Base-by-base conservation (phyloP, 2,113 vertebrate genomes). In the Phalacrocorax pelagicus region DNA sequence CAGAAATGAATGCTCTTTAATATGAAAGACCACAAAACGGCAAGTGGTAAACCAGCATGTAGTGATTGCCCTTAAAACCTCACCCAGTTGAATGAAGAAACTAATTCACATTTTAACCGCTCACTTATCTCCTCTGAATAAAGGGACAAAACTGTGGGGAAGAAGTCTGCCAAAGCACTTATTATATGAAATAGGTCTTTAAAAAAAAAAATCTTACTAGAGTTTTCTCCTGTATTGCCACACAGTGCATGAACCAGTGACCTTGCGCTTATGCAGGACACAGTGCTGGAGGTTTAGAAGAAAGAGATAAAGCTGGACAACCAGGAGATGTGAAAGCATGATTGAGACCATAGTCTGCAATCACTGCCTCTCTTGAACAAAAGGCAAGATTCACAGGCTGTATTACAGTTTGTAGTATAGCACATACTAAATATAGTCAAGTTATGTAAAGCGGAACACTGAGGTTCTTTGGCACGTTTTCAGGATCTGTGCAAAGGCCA, bases 371-470 rank as follows among this genome's bases (percentile, higher is more conserved):
- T 62, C 32, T 73, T 57, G 47, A 78, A 57, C 10, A 66, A 87
- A 81, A 67, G n/a, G 15, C 61, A 91, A 63, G 40, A 73, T 82
- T 86, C 36, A 42, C 24, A 59, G 40, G 29, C 47, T 27, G 18
- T 70, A 42, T 54, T 66, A 49, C 61, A 73, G 34, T 52, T 92
- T 52, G 52, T 87, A 62, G 30, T 87, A 91, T 57, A 89, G 65
- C 30, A 65, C 27, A 72, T 75, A 74, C 84, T 97, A 97, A 95
- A 96, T 94, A 95, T 97, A 97, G 79, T 86, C 86, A 94, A 96
- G 44, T 49, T 96, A 95, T 93, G 73, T 81, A 83, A 95, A 89
- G 75, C 22, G 5, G 42, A 83, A 29, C 73, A 85, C 12, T 32
- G 52, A 92, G 12, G 61, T 52, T 78, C 84, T 88, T 71, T 84